Percentiles rank a stretch among this genome's conserved stretches.
Conservation (phyloP, 1,140 invertebrate genomes). For the Trypoxylus dichotomus region DNA sequence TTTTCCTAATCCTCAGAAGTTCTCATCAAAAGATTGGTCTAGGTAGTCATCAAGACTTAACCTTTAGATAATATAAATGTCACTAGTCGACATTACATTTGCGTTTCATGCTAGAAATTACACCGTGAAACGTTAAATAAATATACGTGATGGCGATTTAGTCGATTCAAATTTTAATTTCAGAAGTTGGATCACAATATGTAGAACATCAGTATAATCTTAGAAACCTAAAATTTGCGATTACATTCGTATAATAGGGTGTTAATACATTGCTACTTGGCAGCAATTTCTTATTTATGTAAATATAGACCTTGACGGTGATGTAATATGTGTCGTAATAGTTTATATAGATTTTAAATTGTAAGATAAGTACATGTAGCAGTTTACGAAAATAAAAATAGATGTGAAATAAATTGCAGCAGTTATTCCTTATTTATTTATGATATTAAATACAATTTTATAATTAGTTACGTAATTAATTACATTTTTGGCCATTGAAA, state of each 20-base stretch:
- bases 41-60: constrained; percentile 37
- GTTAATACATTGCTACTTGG: background rate
- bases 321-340: constrained; percentile 19
- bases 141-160: background rate
- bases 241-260: background rate
- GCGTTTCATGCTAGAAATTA: constrained; percentile 10
- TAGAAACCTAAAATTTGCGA: background rate
- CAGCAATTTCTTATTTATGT: background rate
- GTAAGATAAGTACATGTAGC: background rate
- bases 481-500: background rate
- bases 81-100: constrained; percentile 45
- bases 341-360: background rate
- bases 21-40: constrained; percentile 30
- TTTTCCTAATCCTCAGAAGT: background rate
- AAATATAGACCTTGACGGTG: constrained; percentile 2
- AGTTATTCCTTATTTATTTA: background rate
- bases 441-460: background rate
- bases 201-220: too few species aligned
- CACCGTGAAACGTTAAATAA: background rate
- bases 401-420: background rate
- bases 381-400: background rate
- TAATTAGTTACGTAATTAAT: background rate
- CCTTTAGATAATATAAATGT: constrained; percentile 42
- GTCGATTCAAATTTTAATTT: background rate
- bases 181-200: too few species aligned